Conservation (phyloP, 2,797 vertebrate species). For the Hapalemur alaotrensis region DNA sequence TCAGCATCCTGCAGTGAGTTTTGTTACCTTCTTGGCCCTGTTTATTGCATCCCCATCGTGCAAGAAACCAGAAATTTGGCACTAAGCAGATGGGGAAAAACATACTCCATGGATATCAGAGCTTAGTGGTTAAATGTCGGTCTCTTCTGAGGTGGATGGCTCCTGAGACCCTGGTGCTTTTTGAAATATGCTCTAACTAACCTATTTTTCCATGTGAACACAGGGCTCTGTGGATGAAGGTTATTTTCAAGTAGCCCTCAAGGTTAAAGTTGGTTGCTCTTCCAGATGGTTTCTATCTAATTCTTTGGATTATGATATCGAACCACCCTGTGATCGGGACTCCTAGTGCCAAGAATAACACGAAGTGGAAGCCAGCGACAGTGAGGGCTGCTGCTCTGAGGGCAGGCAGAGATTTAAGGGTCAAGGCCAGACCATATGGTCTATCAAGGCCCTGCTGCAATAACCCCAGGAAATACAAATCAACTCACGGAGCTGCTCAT, state of each 20-base stretch:
- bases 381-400: constrained; percentile 76
- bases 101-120: constrained; percentile 46
- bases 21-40: constrained; percentile 45
- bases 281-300: constrained; percentile 87
- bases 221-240: constrained; percentile 69
- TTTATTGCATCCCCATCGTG: neutral
- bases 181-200: constrained; percentile 29
- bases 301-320: constrained; percentile 82
- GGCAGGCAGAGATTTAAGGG: constrained; percentile 79
- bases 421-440: constrained; percentile 84
- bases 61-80: constrained; percentile 54
- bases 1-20: neutral
- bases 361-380: constrained; percentile 77
- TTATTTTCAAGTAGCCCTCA: constrained; percentile 83
- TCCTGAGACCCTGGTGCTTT: constrained; percentile 52
- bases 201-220: constrained; percentile 68
- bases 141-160: constrained; percentile 69
- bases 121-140: constrained; percentile 1
- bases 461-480: constrained; percentile 73
- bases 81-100: constrained; percentile 73
- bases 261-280: constrained; percentile 85
- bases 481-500: constrained; percentile 38
- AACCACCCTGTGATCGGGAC: constrained; percentile 75
- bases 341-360: constrained; percentile 85
- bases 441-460: constrained; percentile 60